These are phyloP conservation scores for Beris morrisii DNA, from an alignment of 2,888 invertebrate species.

Conservation along the genomic window DNA sequence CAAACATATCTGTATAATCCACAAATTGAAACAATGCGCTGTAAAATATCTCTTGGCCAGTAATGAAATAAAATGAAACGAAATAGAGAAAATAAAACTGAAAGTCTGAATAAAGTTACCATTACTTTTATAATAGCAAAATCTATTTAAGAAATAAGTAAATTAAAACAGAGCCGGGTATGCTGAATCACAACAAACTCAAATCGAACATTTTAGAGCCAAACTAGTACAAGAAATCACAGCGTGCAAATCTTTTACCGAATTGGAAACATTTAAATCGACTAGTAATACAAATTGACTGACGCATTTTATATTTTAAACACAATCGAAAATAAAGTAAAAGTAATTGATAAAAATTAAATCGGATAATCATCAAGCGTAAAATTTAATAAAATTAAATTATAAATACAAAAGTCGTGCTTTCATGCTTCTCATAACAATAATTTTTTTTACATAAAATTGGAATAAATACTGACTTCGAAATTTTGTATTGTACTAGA, in stretches of 20 bases:
- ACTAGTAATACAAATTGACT: conserved; percentile 11
- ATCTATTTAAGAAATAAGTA: too few species aligned
- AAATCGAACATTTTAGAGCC: too few species aligned
- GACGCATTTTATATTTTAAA: conserved; percentile 23
- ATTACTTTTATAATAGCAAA: conserved; percentile 3
- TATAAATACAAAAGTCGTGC: conserved; percentile 3
- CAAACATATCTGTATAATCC: too few species aligned
- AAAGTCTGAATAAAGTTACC: conserved; percentile 23
- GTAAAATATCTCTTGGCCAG: too few species aligned
- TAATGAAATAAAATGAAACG: not conserved
- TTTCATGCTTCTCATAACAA: conserved; percentile 4
- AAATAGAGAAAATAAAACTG: conserved; percentile 1
- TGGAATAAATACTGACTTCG: not conserved
- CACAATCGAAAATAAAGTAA: conserved; percentile 4
- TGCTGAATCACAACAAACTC: too few species aligned
- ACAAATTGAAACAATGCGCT: too few species aligned
- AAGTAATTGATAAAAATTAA: not conserved
- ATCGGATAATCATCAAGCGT: not conserved
- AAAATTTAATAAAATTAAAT: conserved; percentile 1
- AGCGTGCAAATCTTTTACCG: too few species aligned
- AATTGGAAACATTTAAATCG: conserved; percentile 1
- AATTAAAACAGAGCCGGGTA: too few species aligned
- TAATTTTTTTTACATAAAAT: conserved; percentile 2
- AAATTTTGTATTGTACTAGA: not conserved
- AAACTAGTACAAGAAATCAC: too few species aligned